These are phyloP conservation scores for Myotis daubentonii DNA, from an alignment of 2,797 vertebrate species.

Conservation along the genomic window DNA sequence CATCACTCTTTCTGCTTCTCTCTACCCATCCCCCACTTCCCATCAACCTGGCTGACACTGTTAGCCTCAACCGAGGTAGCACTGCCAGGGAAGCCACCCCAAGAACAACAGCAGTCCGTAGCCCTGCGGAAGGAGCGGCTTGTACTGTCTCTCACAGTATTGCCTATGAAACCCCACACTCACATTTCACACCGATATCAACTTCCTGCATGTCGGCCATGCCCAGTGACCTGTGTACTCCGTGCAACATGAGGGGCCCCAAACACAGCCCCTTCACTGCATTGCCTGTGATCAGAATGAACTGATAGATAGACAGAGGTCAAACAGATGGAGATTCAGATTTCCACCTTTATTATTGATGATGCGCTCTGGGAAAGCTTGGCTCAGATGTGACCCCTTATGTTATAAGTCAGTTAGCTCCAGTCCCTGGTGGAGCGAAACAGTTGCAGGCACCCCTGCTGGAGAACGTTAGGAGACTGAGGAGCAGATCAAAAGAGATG, in stretches of 20 bases:
- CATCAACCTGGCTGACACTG: neutral
- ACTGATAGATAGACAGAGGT: neutral
- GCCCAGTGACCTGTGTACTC: neutral
- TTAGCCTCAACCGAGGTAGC: neutral
- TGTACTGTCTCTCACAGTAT: fast-evolving
- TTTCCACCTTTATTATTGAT: too few species aligned
- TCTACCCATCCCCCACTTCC: neutral
- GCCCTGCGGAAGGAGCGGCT: neutral
- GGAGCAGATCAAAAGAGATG: neutral
- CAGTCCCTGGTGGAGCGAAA: neutral
- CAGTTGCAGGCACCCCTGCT: too few species aligned
- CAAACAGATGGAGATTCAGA: neutral
- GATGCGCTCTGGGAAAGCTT: neutral
- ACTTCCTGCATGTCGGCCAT: neutral
- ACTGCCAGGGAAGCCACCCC: neutral
- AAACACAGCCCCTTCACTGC: fast-evolving
- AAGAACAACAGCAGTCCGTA: neutral
- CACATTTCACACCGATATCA: fast-evolving
- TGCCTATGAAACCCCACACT: fast-evolving
- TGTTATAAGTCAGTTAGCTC: too few species aligned
- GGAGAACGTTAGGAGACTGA: neutral
- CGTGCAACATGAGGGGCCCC: fast-evolving
- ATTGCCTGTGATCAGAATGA: neutral
- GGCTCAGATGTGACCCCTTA: neutral
- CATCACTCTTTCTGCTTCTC: neutral